Evolutionary conservation across 2,797 vertebrate species (phyloP).

Genomic region (Cyprinodon diabolis): DNA sequence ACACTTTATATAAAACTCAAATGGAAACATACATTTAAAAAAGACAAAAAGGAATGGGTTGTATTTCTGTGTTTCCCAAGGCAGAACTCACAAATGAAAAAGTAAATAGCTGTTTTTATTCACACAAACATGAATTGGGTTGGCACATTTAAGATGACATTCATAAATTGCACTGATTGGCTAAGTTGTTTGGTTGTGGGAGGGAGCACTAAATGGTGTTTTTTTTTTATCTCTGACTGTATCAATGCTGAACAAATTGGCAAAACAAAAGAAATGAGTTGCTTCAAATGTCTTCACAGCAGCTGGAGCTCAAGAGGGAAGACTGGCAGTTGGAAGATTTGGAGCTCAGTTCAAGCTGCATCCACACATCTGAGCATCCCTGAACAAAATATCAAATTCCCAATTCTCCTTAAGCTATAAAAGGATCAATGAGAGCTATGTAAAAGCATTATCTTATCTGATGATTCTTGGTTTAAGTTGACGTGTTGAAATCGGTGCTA

Average conservation of each 20-base stretch:
- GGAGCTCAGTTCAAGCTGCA: background rate
- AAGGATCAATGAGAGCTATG: background rate
- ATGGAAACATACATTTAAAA: background rate
- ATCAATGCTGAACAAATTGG: background rate
- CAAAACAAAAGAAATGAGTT: too few species aligned
- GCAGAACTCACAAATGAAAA: background rate
- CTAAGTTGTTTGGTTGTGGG: background rate
- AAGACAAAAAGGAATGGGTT: background rate
- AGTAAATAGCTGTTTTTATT: too few species aligned
- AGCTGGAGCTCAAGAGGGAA: background rate
- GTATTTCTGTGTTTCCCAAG: background rate
- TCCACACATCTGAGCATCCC: background rate
- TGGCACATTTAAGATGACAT: background rate
- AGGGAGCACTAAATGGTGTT: background rate
- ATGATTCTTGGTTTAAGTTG: too few species aligned
- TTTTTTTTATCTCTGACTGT: background rate
- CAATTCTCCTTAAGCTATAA: background rate
- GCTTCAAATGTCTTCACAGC: background rate
- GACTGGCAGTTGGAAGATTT: background rate
- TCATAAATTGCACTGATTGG: constrained; percentile 1
- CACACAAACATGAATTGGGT: too few species aligned
- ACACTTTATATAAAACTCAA: background rate
- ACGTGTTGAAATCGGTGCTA: too few species aligned
- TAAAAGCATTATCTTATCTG: background rate
- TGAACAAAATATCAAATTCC: background rate